These are phyloP conservation scores for Colistium nudipinnis DNA, from an alignment of 2,113 vertebrate genomes.

Conservation along the genomic window DNA sequence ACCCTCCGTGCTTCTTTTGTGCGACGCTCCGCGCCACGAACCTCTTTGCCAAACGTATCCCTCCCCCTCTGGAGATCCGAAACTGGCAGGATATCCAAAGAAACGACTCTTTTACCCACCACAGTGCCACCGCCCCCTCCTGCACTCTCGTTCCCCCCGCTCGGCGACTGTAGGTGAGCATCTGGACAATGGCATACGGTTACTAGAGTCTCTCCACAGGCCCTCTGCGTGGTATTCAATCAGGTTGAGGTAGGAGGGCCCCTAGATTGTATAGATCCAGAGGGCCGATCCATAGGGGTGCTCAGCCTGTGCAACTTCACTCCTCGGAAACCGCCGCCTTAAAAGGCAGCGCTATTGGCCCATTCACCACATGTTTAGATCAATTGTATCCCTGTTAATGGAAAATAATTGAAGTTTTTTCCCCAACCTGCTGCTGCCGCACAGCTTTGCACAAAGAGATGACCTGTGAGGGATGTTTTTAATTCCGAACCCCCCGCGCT, in stretches of 20 bases:
- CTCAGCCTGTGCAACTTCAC: conserved; percentile 47
- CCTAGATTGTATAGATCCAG: conserved; percentile 71
- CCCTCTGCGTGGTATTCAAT: conserved; percentile 71
- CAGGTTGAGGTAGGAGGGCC: conserved; percentile 67
- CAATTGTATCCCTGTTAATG: conserved; percentile 80
- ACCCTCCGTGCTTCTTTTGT: conserved; percentile 5
- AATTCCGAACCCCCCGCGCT: conserved; percentile 63
- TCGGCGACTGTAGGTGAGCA: conserved; percentile 74
- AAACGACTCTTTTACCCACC: conserved; percentile 2
- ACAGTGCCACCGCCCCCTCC: conserved; percentile 31
- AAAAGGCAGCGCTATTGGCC: conserved; percentile 71
- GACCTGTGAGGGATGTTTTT: conserved; percentile 78
- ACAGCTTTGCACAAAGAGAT: conserved; percentile 56
- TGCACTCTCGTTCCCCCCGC: conserved; percentile 38
- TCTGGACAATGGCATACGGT: conserved; percentile 77
- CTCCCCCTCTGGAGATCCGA: conserved; percentile 21
- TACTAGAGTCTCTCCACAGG: conserved; percentile 66
- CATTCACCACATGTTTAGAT: conserved; percentile 80
- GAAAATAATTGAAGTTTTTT: conserved; percentile 76
- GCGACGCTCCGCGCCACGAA: conserved; percentile 5
- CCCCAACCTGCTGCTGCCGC: conserved; percentile 61
- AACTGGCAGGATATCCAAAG: conserved; percentile 49
- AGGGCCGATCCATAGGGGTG: conserved; percentile 72
- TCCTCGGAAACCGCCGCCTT: conserved; percentile 60
- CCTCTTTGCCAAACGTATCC: conserved; percentile 12